Evolutionary conservation across 1,140 invertebrate genomes (phyloP).

Genomic region (Psix sp.): DNA sequence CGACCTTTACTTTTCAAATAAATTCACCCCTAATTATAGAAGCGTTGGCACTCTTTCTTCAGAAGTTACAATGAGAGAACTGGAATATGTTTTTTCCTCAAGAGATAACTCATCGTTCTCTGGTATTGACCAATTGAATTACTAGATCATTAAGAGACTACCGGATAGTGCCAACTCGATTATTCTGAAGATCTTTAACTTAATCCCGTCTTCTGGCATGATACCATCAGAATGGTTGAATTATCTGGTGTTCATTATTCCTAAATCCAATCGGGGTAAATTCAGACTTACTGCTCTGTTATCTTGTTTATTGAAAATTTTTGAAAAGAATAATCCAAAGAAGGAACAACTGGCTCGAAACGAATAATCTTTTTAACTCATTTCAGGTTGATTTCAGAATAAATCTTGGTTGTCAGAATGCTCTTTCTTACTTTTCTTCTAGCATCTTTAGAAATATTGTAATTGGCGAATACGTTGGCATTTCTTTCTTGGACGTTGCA

Average conservation of each 20-base stretch:
- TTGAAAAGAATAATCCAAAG: background rate
- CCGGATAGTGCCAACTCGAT: background rate
- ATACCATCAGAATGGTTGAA: background rate
- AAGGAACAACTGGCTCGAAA: background rate
- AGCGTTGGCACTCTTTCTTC: no score
- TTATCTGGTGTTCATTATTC: background rate
- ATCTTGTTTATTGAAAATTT: background rate
- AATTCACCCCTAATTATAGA: no score
- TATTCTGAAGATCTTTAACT: constrained; percentile 4
- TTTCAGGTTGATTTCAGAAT: constrained; percentile 2
- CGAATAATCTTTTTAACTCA: background rate
- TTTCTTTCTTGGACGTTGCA: constrained; percentile 20
- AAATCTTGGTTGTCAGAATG: background rate
- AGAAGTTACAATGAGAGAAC: background rate
- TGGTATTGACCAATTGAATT: constrained; percentile 1
- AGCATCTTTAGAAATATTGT: background rate
- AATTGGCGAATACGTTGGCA: background rate
- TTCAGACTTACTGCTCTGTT: background rate
- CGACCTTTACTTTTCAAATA: no score
- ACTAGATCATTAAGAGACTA: background rate
- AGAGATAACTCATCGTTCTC: background rate
- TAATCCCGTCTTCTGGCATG: background rate
- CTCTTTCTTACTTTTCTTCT: background rate
- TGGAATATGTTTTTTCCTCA: background rate
- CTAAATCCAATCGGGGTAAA: background rate